phyloP scores from a whole-genome alignment of 2,113 vertebrate species.

The Cyanoderma ruficeps region DNA sequence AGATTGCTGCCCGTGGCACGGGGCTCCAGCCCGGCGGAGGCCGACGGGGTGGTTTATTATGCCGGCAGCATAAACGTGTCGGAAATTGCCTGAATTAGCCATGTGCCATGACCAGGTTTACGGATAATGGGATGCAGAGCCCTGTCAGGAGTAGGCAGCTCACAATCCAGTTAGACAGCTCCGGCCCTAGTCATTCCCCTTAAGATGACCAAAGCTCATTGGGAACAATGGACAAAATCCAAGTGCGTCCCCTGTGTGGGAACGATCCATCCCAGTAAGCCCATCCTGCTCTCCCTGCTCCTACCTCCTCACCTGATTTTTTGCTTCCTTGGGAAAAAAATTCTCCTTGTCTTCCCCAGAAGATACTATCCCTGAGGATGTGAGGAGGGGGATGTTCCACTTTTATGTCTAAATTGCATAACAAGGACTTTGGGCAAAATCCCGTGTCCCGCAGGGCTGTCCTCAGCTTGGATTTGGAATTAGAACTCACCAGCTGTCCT shows the following conservation, averaged over 20 bases:
- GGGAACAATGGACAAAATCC: neutral
- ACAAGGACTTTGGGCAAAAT: neutral
- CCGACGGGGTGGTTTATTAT: neutral
- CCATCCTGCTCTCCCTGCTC: neutral
- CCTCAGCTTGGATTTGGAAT: neutral
- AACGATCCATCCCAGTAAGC: neutral
- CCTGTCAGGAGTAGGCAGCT: constrained; percentile 7
- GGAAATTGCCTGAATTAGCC: constrained; percentile 59
- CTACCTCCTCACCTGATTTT: neutral
- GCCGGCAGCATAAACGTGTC: neutral
- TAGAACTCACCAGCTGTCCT: neutral
- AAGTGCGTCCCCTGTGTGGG: neutral
- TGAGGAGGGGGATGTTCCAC: neutral
- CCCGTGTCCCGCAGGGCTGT: neutral
- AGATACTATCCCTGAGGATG: neutral
- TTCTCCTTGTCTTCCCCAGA: neutral
- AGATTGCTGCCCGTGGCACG: neutral
- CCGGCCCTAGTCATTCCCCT: neutral
- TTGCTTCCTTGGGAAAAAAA: neutral
- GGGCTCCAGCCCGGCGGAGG: neutral
- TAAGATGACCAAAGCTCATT: neutral
- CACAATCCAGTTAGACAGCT: neutral
- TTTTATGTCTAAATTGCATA: neutral
- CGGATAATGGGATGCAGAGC: constrained; percentile 56
- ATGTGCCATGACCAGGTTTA: constrained; percentile 37